phyloP scores from a whole-genome alignment of 2,113 vertebrate species.

The Etheostoma spectabile region DNA sequence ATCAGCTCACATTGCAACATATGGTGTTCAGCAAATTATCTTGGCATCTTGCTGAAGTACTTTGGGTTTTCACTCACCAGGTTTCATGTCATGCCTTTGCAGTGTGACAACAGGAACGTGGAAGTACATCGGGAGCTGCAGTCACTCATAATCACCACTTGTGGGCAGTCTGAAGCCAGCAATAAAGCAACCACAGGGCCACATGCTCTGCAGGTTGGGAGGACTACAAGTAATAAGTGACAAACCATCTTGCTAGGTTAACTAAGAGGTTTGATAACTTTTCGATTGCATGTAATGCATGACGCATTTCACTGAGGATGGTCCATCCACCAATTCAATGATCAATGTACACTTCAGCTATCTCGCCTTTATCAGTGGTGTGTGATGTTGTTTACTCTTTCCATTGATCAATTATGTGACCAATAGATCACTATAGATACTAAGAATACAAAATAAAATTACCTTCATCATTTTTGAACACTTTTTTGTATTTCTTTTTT shows the following conservation, averaged over 20 bases:
- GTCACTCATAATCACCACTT: slow-evolving; percentile 49
- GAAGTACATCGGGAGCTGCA: slow-evolving; percentile 29
- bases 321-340: background rate
- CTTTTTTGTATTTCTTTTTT: background rate
- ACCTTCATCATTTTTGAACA: background rate
- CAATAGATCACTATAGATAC: background rate
- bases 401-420: background rate
- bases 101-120: background rate
- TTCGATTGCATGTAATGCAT: background rate
- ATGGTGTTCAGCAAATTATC: background rate
- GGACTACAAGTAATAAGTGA: no score
- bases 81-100: background rate
- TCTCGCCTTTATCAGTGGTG: background rate
- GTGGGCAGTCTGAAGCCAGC: slow-evolving; percentile 48
- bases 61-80: background rate
- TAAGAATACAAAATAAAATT: background rate
- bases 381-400: background rate
- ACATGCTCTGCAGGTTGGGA: no score
- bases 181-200: slow-evolving; percentile 5
- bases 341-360: background rate
- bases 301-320: no score
- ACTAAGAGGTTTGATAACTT: background rate
- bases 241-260: background rate
- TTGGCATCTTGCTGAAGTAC: background rate
- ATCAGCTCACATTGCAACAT: background rate